Evolutionary conservation across 2,797 vertebrate species (phyloP).

Genomic region (Cercopithecus hamlyni): DNA sequence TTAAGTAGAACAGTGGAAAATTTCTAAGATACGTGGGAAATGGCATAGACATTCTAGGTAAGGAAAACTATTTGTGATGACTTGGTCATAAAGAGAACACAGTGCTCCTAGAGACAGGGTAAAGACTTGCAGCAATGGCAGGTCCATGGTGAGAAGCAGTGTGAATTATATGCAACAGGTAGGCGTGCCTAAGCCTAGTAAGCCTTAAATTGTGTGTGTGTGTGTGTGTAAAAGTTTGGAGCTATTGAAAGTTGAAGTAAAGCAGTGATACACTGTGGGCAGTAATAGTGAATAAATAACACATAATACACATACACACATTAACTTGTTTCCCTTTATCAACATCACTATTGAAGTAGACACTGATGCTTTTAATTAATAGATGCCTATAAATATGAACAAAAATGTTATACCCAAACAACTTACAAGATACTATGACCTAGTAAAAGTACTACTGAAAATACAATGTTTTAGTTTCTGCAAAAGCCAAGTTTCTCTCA

Average conservation of each 20-base stretch:
- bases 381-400: not conserved
- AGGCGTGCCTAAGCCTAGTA: not conserved
- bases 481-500: not conserved
- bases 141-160: not conserved
- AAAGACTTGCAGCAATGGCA: not conserved
- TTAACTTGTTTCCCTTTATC: not conserved
- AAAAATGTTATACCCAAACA: not conserved
- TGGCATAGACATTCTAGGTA: not conserved
- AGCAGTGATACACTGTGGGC: not conserved
- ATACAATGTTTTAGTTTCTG: not conserved
- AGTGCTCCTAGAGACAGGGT: not conserved
- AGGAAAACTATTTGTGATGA: not conserved
- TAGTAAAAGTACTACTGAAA: not conserved
- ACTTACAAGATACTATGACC: not conserved
- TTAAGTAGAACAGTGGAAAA: not conserved
- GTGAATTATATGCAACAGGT: not conserved
- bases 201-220: not conserved
- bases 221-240: not conserved
- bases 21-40: conserved; percentile 22
- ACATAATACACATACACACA: not conserved
- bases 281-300: not conserved
- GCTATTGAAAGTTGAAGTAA: not conserved
- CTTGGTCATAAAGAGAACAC: not conserved
- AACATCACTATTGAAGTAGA: not conserved
- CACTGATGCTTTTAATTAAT: not conserved